phyloP scores from a whole-genome alignment of 37 sponge, comb jelly and placozoan genomes.

The Geodia barretti region DNA sequence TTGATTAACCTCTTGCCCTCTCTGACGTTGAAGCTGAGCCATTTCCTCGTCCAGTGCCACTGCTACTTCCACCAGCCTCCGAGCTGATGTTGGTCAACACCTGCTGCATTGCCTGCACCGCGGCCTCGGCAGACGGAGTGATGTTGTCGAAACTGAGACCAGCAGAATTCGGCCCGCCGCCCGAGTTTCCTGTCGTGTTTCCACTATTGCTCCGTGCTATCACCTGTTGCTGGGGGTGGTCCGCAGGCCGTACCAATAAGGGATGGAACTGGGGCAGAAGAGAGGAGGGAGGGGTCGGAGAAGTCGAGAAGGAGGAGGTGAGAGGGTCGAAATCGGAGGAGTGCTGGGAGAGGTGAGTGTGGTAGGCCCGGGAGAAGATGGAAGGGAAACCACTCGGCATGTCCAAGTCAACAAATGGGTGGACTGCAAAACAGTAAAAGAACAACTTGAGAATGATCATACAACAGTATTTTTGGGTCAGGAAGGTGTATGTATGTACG shows the following conservation, averaged over 20 bases:
- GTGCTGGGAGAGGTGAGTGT: conserved; percentile 39
- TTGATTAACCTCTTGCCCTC: too few species aligned
- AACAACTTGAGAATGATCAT: neutral
- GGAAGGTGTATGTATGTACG: too few species aligned
- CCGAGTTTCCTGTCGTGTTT: neutral
- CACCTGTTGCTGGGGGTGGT: conserved; percentile 18
- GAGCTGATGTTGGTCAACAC: conserved; percentile 54
- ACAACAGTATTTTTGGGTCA: too few species aligned
- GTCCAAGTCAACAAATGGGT: conserved; percentile 20
- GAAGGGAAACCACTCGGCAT: conserved; percentile 10
- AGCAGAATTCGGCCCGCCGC: too few species aligned
- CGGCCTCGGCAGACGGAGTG: neutral
- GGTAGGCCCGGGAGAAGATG: conserved; percentile 42
- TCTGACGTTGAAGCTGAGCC: too few species aligned
- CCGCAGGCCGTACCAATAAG: conserved; percentile 23
- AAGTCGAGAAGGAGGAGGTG: neutral
- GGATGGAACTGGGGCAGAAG: conserved; percentile 61
- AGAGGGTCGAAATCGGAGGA: neutral
- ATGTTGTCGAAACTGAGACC: neutral
- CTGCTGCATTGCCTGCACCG: conserved; percentile 42
- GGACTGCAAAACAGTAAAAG: conserved; percentile 9
- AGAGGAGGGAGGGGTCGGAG: too few species aligned
- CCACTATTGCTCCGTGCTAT: conserved; percentile 19
- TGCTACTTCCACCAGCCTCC: conserved; percentile 32
- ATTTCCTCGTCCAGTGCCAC: too few species aligned